These are phyloP conservation scores for Bubalus kerabau DNA, from an alignment of 2,113 vertebrate genomes.

Conservation along the genomic window DNA sequence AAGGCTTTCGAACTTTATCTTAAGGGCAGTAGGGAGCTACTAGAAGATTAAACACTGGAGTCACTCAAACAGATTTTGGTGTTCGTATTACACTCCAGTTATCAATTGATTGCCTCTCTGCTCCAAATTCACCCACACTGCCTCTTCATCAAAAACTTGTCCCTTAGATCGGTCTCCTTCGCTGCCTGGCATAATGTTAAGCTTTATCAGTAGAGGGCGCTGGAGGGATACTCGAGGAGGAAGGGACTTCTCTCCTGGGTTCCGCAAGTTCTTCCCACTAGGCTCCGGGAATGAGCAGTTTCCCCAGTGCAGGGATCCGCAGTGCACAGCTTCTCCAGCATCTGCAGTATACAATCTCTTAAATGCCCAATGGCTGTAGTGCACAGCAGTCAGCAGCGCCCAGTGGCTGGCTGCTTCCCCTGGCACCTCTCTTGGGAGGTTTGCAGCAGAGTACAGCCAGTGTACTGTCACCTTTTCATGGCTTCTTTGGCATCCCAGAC, in stretches of 20 bases:
- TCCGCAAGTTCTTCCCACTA: neutral
- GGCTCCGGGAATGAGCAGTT: neutral
- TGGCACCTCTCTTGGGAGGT: neutral
- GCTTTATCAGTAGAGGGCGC: neutral
- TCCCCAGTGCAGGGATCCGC: neutral
- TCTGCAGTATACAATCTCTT: neutral
- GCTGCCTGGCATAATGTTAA: neutral
- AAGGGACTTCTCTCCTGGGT: neutral
- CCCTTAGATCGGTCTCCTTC: neutral
- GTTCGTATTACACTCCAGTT: neutral
- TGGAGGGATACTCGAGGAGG: neutral
- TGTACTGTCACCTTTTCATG: neutral
- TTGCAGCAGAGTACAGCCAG: neutral
- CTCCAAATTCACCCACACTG: neutral
- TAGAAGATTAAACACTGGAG: neutral
- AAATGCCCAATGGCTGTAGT: neutral
- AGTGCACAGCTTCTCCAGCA: neutral
- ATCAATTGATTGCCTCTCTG: neutral
- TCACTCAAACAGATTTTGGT: neutral
- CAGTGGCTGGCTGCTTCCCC: neutral
- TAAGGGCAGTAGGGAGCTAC: neutral
- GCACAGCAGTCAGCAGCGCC: neutral
- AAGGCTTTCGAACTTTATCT: neutral
- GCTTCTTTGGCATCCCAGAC: neutral
- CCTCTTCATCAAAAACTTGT: neutral